These are phyloP conservation scores for Tenebrio molitor DNA, from an alignment of 1,140 invertebrate genomes.

Conservation along the genomic window DNA sequence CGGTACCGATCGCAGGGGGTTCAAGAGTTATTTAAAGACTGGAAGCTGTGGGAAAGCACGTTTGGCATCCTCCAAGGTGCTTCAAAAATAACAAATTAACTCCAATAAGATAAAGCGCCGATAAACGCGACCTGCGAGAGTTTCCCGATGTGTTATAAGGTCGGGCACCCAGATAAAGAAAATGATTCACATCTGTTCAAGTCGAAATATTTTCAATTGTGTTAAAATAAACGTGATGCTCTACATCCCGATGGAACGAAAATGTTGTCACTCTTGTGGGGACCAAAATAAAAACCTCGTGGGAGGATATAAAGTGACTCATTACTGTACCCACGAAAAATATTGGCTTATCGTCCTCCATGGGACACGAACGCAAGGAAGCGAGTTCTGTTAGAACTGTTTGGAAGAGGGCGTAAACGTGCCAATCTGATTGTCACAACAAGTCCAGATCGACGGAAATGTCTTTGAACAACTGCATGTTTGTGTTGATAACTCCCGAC, in stretches of 20 bases:
- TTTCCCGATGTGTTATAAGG: not conserved
- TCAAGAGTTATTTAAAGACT: conserved; percentile 20
- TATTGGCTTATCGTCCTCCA: not conserved
- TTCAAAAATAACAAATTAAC: conserved; percentile 7
- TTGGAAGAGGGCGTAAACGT: not conserved
- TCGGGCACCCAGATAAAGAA: not conserved
- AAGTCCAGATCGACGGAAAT: not conserved
- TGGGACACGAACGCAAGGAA: not conserved
- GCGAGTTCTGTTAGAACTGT: not conserved
- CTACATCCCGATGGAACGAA: conserved; percentile 1
- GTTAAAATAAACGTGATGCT: conserved; percentile 37
- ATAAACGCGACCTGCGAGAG: too few species aligned
- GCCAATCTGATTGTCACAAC: not conserved
- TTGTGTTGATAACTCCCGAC: not conserved
- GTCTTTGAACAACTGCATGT: not conserved
- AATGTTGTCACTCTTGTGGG: conserved; percentile 9
- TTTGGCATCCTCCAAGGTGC: conserved; percentile 16
- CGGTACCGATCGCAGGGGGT: too few species aligned
- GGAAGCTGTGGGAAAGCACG: conserved; percentile 16
- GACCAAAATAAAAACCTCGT: conserved; percentile 12
- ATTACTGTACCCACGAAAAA: conserved; percentile 3
- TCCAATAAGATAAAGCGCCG: too few species aligned
- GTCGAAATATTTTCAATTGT: too few species aligned
- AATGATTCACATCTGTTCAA: conserved; percentile 20
- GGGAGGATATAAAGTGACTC: conserved; percentile 8